Evolutionary conservation across 2,113 vertebrate species (phyloP).

Genomic region (Zosterops borbonicus): DNA sequence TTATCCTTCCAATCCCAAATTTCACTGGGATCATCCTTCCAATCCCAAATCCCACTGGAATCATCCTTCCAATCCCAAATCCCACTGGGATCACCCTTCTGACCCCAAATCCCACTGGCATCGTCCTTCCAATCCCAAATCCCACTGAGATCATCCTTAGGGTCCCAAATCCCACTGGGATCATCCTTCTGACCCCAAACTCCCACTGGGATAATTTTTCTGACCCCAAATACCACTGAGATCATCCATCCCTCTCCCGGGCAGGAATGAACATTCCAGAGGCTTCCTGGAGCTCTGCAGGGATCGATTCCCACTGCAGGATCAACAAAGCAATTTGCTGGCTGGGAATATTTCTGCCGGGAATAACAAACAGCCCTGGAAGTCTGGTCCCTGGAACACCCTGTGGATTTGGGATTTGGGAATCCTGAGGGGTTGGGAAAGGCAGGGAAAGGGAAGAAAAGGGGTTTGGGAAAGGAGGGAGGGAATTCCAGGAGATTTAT

Average conservation of each 20-base stretch:
- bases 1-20: no score
- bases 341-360: neutral
- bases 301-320: neutral
- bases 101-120: no score
- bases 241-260: neutral
- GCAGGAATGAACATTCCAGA: neutral
- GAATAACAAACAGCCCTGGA: neutral
- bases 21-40: no score
- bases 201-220: no score
- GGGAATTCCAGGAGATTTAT: neutral
- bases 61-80: no score
- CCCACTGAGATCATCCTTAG: no score
- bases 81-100: no score
- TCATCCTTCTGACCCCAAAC: no score
- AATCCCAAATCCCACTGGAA: no score
- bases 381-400: neutral
- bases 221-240: no score
- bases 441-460: neutral
- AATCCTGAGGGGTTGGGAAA: neutral
- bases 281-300: neutral
- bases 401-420: neutral
- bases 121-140: no score
- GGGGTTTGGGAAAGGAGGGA: neutral
- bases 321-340: neutral
- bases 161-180: no score